Evolutionary conservation across 1,140 invertebrate genomes (phyloP), one percentile per base, ranked within the genome.

Genomic region (Neuroterus valhalla): DNA sequence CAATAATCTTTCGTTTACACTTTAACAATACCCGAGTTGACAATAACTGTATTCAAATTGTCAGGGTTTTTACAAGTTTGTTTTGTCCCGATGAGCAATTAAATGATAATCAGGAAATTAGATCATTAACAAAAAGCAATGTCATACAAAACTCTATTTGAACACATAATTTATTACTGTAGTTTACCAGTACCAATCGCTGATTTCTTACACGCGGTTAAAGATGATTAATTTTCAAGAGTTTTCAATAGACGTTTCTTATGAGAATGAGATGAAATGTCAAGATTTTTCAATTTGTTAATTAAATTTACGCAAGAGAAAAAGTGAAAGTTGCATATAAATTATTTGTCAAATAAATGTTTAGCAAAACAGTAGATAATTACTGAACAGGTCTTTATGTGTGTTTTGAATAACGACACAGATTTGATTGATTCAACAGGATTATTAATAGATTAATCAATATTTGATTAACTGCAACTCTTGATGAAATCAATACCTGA

Each of bases 241-340:
- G 17, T 11, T 19, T 21, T 50, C 8, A 17, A 50, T 17, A 50
- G 48, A 21, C 17, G 8, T 50, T 17, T 17, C 19, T 21, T 19
- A 50, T 50, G 21, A 50, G 17, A 21, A 50, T 50, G 21, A 50
- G 17, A 21, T 31, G 26, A 62, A 62, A 62, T 62, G 31, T 6
- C 11, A 23, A 50, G 17, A 31, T 31, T 62, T 62, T 31, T 62
- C 21, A 62, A 62, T 26, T 14, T 55, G 26, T 62, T 31, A 31
- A 62, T 62, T 62, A 23, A 62, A 62, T 62, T 26, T 62, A 14
- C 11, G 23, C 23, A 62, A 14, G 52, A 26, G 52, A 2, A 38
- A 23, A 62, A 62, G 52, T 62, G 55, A 62, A 62, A 62, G 55
- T 62, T 38, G 55, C 4, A 23, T 26, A 62, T 62, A 62, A 62